phyloP scores from a whole-genome alignment of 30 jellyfish, hydroid and myxozoan species.

The Chironex yamaguchii region DNA sequence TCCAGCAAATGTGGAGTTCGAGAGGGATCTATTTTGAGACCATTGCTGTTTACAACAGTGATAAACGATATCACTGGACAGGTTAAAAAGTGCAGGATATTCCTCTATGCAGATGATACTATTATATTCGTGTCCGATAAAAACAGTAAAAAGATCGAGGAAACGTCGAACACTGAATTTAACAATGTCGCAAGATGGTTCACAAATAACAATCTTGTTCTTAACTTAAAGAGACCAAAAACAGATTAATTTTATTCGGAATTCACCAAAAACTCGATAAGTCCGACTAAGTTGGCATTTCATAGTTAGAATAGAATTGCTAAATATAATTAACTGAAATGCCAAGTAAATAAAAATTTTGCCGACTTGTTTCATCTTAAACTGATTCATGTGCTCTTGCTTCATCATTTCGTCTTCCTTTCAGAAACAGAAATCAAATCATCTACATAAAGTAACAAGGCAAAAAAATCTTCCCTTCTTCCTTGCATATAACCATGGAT shows the following conservation, averaged over 20 bases:
- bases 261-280: constrained; percentile 38
- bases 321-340: too few relatives aligned
- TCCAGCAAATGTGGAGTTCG: not conserved
- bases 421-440: too few relatives aligned
- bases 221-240: constrained; percentile 10
- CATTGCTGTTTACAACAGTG: constrained; percentile 5
- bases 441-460: too few relatives aligned
- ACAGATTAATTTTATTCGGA: constrained; percentile 5
- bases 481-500: too few relatives aligned
- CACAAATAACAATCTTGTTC: not conserved
- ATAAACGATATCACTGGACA: constrained; percentile 17
- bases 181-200: constrained; percentile 34
- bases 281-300: not conserved
- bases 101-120: constrained; percentile 26
- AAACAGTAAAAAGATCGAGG: constrained; percentile 19
- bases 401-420: too few relatives aligned
- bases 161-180: constrained; percentile 17
- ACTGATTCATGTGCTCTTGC: too few relatives aligned
- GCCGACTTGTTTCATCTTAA: too few relatives aligned
- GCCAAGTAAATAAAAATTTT: too few relatives aligned
- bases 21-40: too few relatives aligned
- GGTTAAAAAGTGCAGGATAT: constrained; percentile 10
- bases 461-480: too few relatives aligned
- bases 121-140: constrained; percentile 15
- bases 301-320: too few relatives aligned